Base-by-base conservation (phyloP, 2,113 vertebrate genomes). In the Centropus unirufus region DNA sequence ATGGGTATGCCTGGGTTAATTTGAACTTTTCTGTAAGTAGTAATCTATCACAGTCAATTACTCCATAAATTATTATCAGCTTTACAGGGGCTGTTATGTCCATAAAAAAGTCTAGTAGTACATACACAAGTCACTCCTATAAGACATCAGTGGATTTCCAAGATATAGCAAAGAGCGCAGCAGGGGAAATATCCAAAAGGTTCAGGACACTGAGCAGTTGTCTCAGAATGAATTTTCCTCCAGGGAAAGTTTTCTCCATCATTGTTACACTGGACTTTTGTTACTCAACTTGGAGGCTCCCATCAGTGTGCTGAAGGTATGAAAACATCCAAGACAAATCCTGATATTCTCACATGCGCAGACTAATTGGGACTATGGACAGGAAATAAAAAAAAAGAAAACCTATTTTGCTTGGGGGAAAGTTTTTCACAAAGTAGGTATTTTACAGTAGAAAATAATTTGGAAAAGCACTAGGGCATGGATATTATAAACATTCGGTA, bases 311-410 rank as follows among this genome's bases (percentile, higher is more conserved):
- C 22, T 42, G 24, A 24, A 92, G 36, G 46, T 11, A 87, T 12
- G 18, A 91, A 82, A 83, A 77, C 46, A 83, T 14, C 36, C 36
- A 87, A 69, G 34, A 54, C 8, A 80, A 83, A 39, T 20, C 32
- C 4, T 2, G 14, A 22, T 66, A 36, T 63, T 70, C 42, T 77
- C 32, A 47, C 6, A 42, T 11, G 21, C 0, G 0, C 29, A 74
- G 22, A 67, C 5, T 77, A 27, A 47, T 52, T 21, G 63, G n/a
- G 22, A 57, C 4, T 55, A n/a, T 2, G 5, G 9, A 14, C 9
- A 86, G 26, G 9, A 14, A 83, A 66, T 36, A 17, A 39, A 88
- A 75, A 20, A 46, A 44, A 44, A 24, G 7, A 42, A 75, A 63
- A 66, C 46, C 7, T 86, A 23, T 91, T 92, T 93, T 4, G 0